Conservation (phyloP, 2,797 vertebrate genomes). For the Cynopterus sphinx region DNA sequence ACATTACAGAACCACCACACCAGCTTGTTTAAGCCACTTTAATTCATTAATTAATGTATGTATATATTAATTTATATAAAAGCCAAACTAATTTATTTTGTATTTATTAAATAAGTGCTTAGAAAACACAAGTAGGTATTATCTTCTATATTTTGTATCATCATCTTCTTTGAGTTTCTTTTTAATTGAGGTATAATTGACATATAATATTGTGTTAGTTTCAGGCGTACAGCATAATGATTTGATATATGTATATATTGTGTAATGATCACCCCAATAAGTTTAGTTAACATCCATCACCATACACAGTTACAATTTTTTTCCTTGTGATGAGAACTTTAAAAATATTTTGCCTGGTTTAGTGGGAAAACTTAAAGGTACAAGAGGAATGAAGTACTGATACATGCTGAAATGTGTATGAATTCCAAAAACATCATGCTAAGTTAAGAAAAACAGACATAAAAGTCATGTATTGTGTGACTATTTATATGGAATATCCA, state of each 20-base stretch:
- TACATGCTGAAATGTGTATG: background rate
- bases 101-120: conserved; percentile 15
- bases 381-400: background rate
- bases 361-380: background rate
- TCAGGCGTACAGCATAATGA: background rate
- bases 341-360: background rate
- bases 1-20: background rate
- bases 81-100: background rate
- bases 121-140: conserved; percentile 31
- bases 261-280: background rate
- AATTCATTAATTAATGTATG: background rate
- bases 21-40: background rate
- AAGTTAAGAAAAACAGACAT: background rate
- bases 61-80: background rate
- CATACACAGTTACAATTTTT: background rate
- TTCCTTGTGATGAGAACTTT: background rate
- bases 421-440: background rate
- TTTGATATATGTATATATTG: background rate
- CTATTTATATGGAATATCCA: background rate
- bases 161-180: background rate
- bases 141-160: background rate
- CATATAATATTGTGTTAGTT: background rate
- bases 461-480: background rate
- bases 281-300: background rate
- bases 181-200: background rate